Evolutionary conservation across 2,888 invertebrate genomes (phyloP), one percentile per base, ranked within the genome.

Genomic region (Calameuta idolon): DNA sequence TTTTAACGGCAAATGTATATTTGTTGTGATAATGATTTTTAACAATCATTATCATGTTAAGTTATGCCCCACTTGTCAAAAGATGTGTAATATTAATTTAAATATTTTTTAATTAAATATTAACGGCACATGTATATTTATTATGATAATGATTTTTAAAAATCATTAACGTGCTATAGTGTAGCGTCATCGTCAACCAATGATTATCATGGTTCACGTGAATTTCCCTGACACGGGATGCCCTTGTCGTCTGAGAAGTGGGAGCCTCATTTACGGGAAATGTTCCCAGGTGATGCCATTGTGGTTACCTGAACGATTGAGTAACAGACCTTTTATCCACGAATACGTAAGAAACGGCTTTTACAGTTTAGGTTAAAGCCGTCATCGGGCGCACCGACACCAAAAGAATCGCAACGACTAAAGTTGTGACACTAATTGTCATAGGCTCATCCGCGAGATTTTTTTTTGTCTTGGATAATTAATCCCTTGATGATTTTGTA

Each of bases 251-350:
- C 81, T 82, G 84, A 76, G 81, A 82, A 86, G 85, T 82, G 85
- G 85, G 83, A 83, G 85, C 81, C 86, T 85, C 82, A 87, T 55
- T 55, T 85, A 85, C 88, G 90, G 88, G 87, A 90, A 91, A 89
- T 80, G 33, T 91, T 91, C 91, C 87, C 91, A 91, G 83, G 86
- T 85, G 84, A 81, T 85, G 82, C 85, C 83, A 91, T 91, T 91
- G 91, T 91, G 71, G 76, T 23, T 55, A 55, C 55, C 9, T 55
- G 79, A 79, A 81, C 77, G 81, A 85, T 88, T 88, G 86, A 84
- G 87, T 85, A 88, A 89, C 82, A 83, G 80, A 76, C 80, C 82
- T 79, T 81, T 82, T 81, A 79, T 79, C 79, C 79, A 83, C 78
- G 75, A 77, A 73, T 79, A 74, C 71, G 74, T 81, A 79, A 76